Evolutionary conservation across 2,797 vertebrate genomes (phyloP).

Genomic region (Cottoperca gobio): DNA sequence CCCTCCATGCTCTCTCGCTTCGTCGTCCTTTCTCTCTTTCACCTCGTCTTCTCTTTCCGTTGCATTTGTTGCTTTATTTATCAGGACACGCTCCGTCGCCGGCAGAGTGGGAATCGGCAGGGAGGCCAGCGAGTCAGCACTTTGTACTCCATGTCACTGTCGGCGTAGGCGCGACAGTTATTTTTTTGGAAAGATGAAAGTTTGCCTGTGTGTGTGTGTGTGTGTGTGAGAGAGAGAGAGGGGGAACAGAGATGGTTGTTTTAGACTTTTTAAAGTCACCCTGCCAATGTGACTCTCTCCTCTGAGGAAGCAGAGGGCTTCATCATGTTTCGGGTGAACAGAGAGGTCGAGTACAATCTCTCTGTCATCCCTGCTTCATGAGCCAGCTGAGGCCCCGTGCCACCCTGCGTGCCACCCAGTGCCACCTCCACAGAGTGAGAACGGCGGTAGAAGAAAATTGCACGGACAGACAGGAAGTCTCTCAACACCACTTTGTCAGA

Average conservation of each 20-base stretch:
- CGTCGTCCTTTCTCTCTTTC: slow-evolving; percentile 6
- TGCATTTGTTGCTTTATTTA: slow-evolving; percentile 75
- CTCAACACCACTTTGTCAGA: slow-evolving; percentile 46
- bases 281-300: slow-evolving; percentile 64
- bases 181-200: slow-evolving; percentile 58
- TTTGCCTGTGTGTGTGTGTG: slow-evolving; percentile 38
- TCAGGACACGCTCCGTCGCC: slow-evolving; percentile 65
- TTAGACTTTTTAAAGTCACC: slow-evolving; percentile 68
- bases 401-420: slow-evolving; percentile 25
- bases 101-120: slow-evolving; percentile 53
- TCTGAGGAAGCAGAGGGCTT: slow-evolving; percentile 59
- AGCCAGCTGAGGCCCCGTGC: slow-evolving; percentile 51
- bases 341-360: slow-evolving; percentile 65
- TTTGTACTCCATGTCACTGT: slow-evolving; percentile 62
- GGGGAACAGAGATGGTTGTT: slow-evolving; percentile 45
- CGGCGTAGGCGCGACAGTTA: slow-evolving; percentile 14
- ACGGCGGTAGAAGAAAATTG: slow-evolving; percentile 29
- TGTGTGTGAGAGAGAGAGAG: not conserved
- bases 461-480: slow-evolving; percentile 39
- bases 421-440: slow-evolving; percentile 43
- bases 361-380: slow-evolving; percentile 57
- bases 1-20: slow-evolving; percentile 48
- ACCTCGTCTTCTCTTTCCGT: slow-evolving; percentile 61
- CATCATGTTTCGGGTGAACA: slow-evolving; percentile 68
- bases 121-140: slow-evolving; percentile 70